These are phyloP conservation scores for Athrips mouffetella DNA, from an alignment of 2,888 invertebrate genomes.

Conservation along the genomic window DNA sequence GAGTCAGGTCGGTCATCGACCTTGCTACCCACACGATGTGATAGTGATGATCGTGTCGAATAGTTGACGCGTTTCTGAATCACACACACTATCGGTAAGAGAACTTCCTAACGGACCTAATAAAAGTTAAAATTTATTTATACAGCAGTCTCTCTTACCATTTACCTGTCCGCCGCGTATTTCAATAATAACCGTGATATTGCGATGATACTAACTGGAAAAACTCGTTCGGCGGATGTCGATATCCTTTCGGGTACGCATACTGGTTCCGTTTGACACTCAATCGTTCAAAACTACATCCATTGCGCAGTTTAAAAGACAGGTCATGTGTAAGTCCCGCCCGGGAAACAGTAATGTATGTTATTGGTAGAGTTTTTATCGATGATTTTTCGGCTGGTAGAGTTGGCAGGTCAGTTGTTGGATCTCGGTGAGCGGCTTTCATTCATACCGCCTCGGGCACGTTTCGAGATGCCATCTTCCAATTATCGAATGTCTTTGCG, in stretches of 20 bases:
- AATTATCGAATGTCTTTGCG: constrained; percentile 71
- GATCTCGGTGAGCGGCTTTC: constrained; percentile 71
- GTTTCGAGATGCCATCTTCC: constrained; percentile 73
- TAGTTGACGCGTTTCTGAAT: no score
- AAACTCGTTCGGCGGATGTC: constrained; percentile 76
- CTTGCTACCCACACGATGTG: no score
- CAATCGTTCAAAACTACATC: constrained; percentile 23
- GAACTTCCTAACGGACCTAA: no score
- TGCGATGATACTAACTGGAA: constrained; percentile 78
- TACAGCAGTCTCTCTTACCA: no score
- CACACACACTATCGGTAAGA: no score
- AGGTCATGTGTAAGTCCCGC: constrained; percentile 3
- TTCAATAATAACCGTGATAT: constrained; percentile 78
- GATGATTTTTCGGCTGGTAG: constrained; percentile 41
- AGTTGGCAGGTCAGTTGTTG: constrained; percentile 45
- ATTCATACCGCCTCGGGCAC: constrained; percentile 75
- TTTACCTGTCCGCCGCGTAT: constrained; percentile 73
- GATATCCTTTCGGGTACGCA: constrained; percentile 72
- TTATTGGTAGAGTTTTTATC: constrained; percentile 22
- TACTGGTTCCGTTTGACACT: constrained; percentile 31
- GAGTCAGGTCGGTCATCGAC: no score
- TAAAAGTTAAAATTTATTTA: no score
- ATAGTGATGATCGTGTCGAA: no score
- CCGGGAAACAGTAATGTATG: constrained; percentile 37
- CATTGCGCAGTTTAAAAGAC: constrained; percentile 32